Base-by-base conservation (phyloP, 2,113 vertebrate genomes). In the Varanus komodoensis region DNA sequence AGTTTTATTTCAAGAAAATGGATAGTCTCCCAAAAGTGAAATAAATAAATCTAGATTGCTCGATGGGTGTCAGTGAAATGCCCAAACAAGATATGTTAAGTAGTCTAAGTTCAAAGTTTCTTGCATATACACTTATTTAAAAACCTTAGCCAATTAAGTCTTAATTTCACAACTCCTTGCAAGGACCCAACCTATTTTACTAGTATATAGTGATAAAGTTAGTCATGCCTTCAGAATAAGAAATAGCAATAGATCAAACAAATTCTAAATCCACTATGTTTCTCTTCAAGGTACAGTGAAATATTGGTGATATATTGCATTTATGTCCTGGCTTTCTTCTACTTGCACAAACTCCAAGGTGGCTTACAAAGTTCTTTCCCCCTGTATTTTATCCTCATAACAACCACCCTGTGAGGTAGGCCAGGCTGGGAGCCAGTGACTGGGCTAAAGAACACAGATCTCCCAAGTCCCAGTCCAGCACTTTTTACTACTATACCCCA, bases 31-130 rank as follows among this genome's bases (percentile, higher is more conserved):
- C 87, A 32, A 7, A 14, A 50, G 27, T 87, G 17, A 87, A 75
- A 95, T 82, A 87, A 91, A 88, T 90, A 91, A 82, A 44, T 90
- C 71, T 61, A 93, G 68, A 82, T 87, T 93, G 87, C n/a, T 78
- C 80, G 54, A n/a, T 38, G 8, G 34, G 48, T 83, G 34, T 68
- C 23, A 12, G 75, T 64, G 48, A 64, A 57, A 74, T n/a, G 73
- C 12, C 29, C 44, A 27, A 68, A 80, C n/a, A 71, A 14, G 38
- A 19, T 11, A 73, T 85, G n/a, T 34, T 86, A 75, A 61, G 17
- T 64, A 77, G 0, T 87, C 32, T 27, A 44, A 38, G 71, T 38
- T 77, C 1, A 23, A 1, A 61, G 81, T 38, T 74, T 92, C 67
- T 89, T 0, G 52, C 91, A 91, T 87, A 75, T 86, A 94, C 52